Evolutionary conservation across 2,888 invertebrate species (phyloP), one percentile per base, ranked within the genome.

Genomic region (Creontiades dilutus): DNA sequence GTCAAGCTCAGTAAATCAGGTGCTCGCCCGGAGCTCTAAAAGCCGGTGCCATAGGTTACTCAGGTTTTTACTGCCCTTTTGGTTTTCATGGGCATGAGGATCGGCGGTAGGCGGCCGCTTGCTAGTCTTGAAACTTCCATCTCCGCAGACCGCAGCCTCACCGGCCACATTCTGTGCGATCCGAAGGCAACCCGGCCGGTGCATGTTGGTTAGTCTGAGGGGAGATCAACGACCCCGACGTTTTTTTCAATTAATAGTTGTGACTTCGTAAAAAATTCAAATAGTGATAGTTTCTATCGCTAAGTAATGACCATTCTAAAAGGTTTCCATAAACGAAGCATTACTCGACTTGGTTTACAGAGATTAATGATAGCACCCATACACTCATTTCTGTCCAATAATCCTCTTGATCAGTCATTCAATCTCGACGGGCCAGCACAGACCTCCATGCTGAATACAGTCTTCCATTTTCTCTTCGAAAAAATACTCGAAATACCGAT

Each of bases 11-110:
- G 23, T 68, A 68, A 68, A 68, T 68, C 68, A 68, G 68, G 23
- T 68, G 68, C 68, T 27, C 19, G 68, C 23, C 68, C 27, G 23
- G 23, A 68, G 68, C 68, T 68, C 68, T 68, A 23, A 68, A 68
- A 19, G 23, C 47, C n/a, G 37, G 37, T 78, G 78, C 78, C 78
- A 16, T 47, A 78, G 78, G 46, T 78, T 78, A 78, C 78, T n/a
- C 46, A 47, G 14, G 11, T 78, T 68, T 61, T 68, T 68, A 68
- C 68, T 23, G 68, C 68, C 68, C 68, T 68, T 78, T 47, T 16
- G 47, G 78, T 78, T 78, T 78, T 78, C 78, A 78, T 47, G 78
- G 78, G 46, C 78, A 12, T 37, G 12, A 23, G 68, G 19, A 23
- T 57, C n/a, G 57, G n/a, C 57, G 57, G 57, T n/a, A 1, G n/a